Conservation (phyloP, 2,113 vertebrate species). For the Silurus asotus region DNA sequence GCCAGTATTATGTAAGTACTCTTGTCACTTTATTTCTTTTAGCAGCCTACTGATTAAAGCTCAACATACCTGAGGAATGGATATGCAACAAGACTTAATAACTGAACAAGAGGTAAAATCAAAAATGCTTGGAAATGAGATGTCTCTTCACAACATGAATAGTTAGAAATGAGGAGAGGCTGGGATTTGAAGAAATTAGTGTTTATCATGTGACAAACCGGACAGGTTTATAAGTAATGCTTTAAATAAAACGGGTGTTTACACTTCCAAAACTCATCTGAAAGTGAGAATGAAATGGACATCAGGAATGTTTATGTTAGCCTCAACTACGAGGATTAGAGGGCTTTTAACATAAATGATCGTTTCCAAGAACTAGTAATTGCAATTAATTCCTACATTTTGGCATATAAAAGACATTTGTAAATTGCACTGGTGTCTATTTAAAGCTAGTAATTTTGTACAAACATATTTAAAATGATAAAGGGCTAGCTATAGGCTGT, state of each 20-base stretch:
- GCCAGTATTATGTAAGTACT: background rate
- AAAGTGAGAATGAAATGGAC: background rate
- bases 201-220: background rate
- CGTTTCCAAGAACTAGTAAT: background rate
- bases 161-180: background rate
- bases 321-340: background rate
- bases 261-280: background rate
- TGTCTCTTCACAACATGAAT: background rate
- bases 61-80: conserved; percentile 23
- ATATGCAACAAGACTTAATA: conserved; percentile 10
- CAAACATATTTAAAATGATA: conserved; percentile 35
- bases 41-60: background rate
- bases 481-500: background rate
- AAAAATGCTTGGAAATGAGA: background rate
- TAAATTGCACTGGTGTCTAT: background rate
- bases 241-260: background rate
- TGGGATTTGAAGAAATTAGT: background rate
- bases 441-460: conserved; percentile 33
- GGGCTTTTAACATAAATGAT: background rate
- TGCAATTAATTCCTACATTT: background rate
- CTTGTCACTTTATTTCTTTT: background rate
- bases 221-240: background rate
- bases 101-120: background rate
- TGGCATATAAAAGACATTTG: conserved; percentile 4
- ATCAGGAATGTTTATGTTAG: background rate